phyloP scores from a whole-genome alignment of 2,888 invertebrate species.

The Spisula subtruncata region DNA sequence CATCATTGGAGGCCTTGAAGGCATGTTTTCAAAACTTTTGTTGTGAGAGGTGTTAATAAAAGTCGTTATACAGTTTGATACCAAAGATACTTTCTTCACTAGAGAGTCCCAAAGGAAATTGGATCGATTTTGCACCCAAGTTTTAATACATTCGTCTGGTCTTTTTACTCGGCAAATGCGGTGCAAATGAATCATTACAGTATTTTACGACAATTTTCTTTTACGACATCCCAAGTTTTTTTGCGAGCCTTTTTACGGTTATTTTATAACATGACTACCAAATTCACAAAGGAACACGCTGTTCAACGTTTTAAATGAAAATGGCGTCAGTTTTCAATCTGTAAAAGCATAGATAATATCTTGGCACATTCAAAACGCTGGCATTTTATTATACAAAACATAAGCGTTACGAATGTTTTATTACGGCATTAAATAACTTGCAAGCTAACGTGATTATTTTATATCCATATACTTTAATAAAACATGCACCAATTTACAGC shows the following conservation, averaged over 20 bases:
- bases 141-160: slow-evolving; percentile 2
- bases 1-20: not conserved
- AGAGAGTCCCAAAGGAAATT: not conserved
- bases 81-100: not conserved
- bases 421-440: slow-evolving; percentile 41
- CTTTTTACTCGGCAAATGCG: not conserved
- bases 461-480: slow-evolving; percentile 28
- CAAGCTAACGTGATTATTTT: slow-evolving; percentile 27
- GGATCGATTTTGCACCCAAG: slow-evolving; percentile 1
- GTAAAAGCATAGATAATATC: slow-evolving; percentile 36
- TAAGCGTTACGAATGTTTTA: slow-evolving; percentile 34
- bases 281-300: slow-evolving; percentile 25
- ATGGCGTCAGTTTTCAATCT: slow-evolving; percentile 36
- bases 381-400: slow-evolving; percentile 28
- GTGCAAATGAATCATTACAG: slow-evolving; percentile 28
- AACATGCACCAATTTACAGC: slow-evolving; percentile 36
- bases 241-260: slow-evolving; percentile 30
- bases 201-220: slow-evolving; percentile 17
- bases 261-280: slow-evolving; percentile 30
- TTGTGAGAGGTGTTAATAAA: not conserved
- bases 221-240: slow-evolving; percentile 19
- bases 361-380: slow-evolving; percentile 1
- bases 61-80: slow-evolving; percentile 6
- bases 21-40: not conserved
- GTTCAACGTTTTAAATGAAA: slow-evolving; percentile 25